A percentile compares a stretch with the other conserved stretches of the same genome.
Evolutionary conservation across 2,797 vertebrate genomes (phyloP).

Genomic region (Sebastes itinus): DNA sequence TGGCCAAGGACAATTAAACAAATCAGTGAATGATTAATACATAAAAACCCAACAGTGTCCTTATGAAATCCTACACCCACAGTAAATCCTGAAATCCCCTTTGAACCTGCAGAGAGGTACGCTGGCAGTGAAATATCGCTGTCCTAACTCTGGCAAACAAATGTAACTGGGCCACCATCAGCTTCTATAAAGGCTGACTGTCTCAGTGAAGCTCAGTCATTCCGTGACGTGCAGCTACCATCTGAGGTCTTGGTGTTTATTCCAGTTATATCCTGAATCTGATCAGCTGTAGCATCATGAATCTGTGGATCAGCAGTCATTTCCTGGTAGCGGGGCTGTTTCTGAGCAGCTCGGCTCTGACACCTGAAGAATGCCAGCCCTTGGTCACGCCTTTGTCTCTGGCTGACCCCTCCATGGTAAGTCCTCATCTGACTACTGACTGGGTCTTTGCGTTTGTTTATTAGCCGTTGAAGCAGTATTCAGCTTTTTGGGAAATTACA

Average conservation of each 20-base stretch:
- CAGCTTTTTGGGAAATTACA: too few relatives aligned
- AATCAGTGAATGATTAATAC: slow-evolving; percentile 4
- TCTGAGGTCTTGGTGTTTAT: too few relatives aligned
- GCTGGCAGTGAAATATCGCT: background rate
- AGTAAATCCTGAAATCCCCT: background rate
- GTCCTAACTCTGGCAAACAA: too few relatives aligned
- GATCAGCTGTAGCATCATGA: slow-evolving; percentile 20
- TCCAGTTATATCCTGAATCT: background rate
- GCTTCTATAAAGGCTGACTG: too few relatives aligned
- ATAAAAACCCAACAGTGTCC: background rate
- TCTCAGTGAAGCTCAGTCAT: too few relatives aligned
- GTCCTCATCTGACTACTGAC: background rate
- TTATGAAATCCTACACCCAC: too few relatives aligned
- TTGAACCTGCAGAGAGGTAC: background rate
- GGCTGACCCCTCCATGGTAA: slow-evolving; percentile 15
- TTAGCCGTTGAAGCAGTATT: too few relatives aligned
- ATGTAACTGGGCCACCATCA: too few relatives aligned
- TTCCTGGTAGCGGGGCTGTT: slow-evolving; percentile 10
- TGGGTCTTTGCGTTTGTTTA: too few relatives aligned
- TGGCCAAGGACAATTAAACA: background rate
- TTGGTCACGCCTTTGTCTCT: slow-evolving; percentile 3
- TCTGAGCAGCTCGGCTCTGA: slow-evolving; percentile 18
- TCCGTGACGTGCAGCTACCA: too few relatives aligned
- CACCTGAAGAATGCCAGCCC: slow-evolving; percentile 28
- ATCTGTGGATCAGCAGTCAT: background rate